Evolutionary conservation across 2,888 invertebrate genomes (phyloP).

Genomic region (Brachylomia viminalis): DNA sequence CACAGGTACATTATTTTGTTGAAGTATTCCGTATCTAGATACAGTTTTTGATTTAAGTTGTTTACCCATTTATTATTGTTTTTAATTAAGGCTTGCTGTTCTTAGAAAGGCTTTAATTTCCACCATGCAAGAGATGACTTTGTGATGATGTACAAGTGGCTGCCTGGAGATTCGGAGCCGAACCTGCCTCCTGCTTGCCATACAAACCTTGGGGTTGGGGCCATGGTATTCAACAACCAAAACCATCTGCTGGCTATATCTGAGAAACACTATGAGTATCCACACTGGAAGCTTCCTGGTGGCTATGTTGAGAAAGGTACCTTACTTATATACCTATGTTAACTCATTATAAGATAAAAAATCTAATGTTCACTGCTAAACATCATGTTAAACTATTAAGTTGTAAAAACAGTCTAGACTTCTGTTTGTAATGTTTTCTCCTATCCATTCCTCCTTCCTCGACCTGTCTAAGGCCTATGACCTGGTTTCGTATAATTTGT

Average conservation of each 20-base stretch:
- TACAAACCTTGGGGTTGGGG: constrained; percentile 95
- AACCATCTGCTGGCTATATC: constrained; percentile 95
- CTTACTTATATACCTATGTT: background rate
- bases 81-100: constrained; percentile 77
- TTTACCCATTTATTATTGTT: constrained; percentile 55
- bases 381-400: too few relatives aligned
- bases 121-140: constrained; percentile 96
- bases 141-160: constrained; percentile 96
- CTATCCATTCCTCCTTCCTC: too few relatives aligned
- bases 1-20: constrained; percentile 88
- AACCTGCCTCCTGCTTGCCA: constrained; percentile 95
- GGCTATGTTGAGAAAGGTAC: constrained; percentile 96
- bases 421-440: background rate
- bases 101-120: constrained; percentile 95
- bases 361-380: constrained; percentile 8
- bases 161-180: constrained; percentile 91
- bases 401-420: background rate
- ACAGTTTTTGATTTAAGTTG: constrained; percentile 10
- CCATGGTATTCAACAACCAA: constrained; percentile 94
- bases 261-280: constrained; percentile 92
- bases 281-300: constrained; percentile 97
- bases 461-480: too few relatives aligned
- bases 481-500: too few relatives aligned
- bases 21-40: constrained; percentile 4
- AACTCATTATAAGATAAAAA: background rate